Conservation (phyloP, 2,113 vertebrate genomes). For the Sturnira hondurensis region DNA sequence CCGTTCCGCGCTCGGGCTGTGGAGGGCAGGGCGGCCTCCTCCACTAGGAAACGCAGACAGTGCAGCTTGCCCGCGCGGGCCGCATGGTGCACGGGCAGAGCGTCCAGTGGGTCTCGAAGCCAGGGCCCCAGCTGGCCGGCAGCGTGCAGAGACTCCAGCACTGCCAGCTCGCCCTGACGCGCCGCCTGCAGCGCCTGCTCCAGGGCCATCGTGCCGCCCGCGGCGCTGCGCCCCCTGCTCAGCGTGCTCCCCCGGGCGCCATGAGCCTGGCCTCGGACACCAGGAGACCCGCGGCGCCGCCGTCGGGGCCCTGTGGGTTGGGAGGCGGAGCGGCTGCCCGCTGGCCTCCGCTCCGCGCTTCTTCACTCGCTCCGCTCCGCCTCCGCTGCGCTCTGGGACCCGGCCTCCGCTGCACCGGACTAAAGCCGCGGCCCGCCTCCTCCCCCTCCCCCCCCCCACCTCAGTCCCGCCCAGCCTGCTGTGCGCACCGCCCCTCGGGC, state of each 20-base stretch:
- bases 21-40: slow-evolving; percentile 85
- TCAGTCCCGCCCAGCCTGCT: neutral
- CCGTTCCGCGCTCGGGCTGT: slow-evolving; percentile 88
- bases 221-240: slow-evolving; percentile 10
- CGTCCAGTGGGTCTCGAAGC: slow-evolving; percentile 87
- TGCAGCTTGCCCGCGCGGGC: slow-evolving; percentile 89
- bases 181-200: slow-evolving; percentile 88
- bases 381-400: neutral
- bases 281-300: neutral
- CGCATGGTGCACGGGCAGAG: slow-evolving; percentile 91
- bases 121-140: slow-evolving; percentile 79
- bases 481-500: neutral
- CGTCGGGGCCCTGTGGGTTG: slow-evolving; percentile 5
- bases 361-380: neutral
- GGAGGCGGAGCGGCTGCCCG: slow-evolving; percentile 12
- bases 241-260: neutral
- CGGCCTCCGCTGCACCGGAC: neutral
- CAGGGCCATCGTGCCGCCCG: slow-evolving; percentile 80
- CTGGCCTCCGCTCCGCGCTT: neutral
- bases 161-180: slow-evolving; percentile 88
- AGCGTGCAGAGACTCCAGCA: slow-evolving; percentile 81
- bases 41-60: slow-evolving; percentile 91
- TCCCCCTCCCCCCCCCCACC: neutral
- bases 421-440: slow-evolving; percentile 17
- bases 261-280: neutral